Conservation (phyloP, 2,797 vertebrate species). For the Chaunax sp. region DNA sequence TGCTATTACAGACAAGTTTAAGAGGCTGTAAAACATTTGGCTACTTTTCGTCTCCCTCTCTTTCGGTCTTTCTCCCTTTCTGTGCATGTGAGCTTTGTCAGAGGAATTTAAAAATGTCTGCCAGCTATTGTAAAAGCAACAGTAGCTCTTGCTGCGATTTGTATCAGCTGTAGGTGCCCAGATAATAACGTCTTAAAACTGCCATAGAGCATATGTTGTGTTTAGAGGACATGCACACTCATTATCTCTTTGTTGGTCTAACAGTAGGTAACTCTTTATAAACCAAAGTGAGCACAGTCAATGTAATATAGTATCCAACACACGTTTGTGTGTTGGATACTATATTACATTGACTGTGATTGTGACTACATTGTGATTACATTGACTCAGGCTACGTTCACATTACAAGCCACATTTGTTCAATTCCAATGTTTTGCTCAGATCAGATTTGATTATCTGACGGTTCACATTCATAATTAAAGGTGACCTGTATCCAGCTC, state of each 20-base stretch:
- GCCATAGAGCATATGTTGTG: slow-evolving; percentile 40
- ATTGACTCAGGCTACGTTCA: slow-evolving; percentile 5
- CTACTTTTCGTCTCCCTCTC: slow-evolving; percentile 61
- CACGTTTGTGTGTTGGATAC: no score
- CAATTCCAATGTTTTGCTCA: no score
- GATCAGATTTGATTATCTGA: no score
- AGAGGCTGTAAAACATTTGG: slow-evolving; percentile 82
- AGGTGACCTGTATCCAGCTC: no score
- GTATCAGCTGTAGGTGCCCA: slow-evolving; percentile 45
- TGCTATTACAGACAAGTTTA: slow-evolving; percentile 83
- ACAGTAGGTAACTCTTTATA: slow-evolving; percentile 45
- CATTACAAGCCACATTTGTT: no score
- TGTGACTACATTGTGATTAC: no score
- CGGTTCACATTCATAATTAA: no score
- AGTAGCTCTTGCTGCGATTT: slow-evolving; percentile 60
- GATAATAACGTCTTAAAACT: slow-evolving; percentile 55
- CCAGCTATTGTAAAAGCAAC: slow-evolving; percentile 67
- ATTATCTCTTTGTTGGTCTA: slow-evolving; percentile 25
- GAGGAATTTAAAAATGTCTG: slow-evolving; percentile 66
- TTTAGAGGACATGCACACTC: background rate
- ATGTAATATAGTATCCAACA: slow-evolving; percentile 37
- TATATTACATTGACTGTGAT: no score
- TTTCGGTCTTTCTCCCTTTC: background rate
- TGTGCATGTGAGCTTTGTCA: slow-evolving; percentile 32
- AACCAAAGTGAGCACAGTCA: slow-evolving; percentile 43